Evolutionary conservation across 1,140 invertebrate genomes (phyloP), one percentile per base, ranked within the genome.

Genomic region (Triops longicaudatus): DNA sequence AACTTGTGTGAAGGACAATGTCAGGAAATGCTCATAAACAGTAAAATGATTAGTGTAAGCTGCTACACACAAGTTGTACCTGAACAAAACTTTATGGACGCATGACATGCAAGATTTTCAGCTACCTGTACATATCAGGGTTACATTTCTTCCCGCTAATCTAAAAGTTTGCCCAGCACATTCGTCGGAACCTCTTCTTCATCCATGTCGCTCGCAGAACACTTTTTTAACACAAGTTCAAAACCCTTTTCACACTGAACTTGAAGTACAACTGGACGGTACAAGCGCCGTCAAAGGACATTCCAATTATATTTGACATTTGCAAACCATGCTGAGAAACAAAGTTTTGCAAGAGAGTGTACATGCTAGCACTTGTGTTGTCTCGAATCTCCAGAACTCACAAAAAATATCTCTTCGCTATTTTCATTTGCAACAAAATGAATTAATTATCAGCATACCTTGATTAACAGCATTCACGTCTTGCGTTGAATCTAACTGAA

Each of bases 271-370:
- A n/a, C 73, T 27, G 1, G n/a, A 74, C 31, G 73, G 22, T 74
- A 10, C n/a, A 75, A 43, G 74, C 74, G 26, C 74, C 74, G 17
- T 75, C 74, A 28, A 43, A 75, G 17, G 26, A 43, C 74, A 43
- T 41, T 43, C 74, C 74, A 10, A 75, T 75, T 63, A 63, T 63
- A 63, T 63, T 63, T 63, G 44, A 63, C 44, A 63, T 63, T 63
- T 63, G 7, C 44, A 63, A 63, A 63, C 44, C 44, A 9, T 63
- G 44, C 44, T 63, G 44, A 9, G 44, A 63, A 63, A 63, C 44
- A 12, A 63, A 63, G 44, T 63, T 63, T 63, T 63, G 44, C 44
- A 63, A 12, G 14, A 37, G 31, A 7, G 31, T 37, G 31, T 37
- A 37, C 31, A 37, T 37, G 7, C 31, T 7, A 37, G 31, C 31